Evolutionary conservation across 92 coral and sea anemone genomes (phyloP), one percentile per base, ranked within the genome.

Genomic region (Actinernus sp.): DNA sequence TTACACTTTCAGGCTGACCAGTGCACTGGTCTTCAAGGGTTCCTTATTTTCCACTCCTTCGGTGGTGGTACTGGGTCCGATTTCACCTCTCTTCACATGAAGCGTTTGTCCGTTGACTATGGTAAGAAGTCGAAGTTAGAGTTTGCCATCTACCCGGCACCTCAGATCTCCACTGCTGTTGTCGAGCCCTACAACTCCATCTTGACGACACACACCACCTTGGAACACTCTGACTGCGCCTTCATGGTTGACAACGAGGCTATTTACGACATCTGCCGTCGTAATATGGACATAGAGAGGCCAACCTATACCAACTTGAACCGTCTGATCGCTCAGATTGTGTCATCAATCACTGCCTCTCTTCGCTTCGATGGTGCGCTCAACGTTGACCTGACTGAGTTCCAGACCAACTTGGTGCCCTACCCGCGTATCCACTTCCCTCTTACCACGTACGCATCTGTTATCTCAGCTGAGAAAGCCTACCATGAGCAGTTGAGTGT

Each of bases 271-370:
- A 83, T 83, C 89, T 83, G 89, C 31, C 91, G 91, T 22, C 92
- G 92, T 12, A 85, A 85, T 51, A 60, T 91, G 45, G 93, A 91
- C 85, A 91, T 91, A 17, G 97, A 86, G 63, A 75, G 97, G 23
- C 93, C 97, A 1, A 81, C 93, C 66, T 91, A 91, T 79, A 86
- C 97, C 90, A 91, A 91, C 82, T 73, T 91, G 82, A 91, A 91
- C 83, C 92, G 97, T 39, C 79, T 91, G 82, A 91, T 91, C 47
- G 97, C 93, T 34, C 97, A 91, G 84, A 87, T 91, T 29, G 93
- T 78, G 34, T 89, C 90, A 16, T 83, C 89, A 23, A 83, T 83
- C 56, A 83, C 89, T 32, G 89, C 89, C 31, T 83, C 89, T 63
- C 97, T 90, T 43, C 82, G 97, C 22, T 84, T 84, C 24, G 90